These are phyloP conservation scores for Petrophora chlorosata DNA, from an alignment of 2,888 invertebrate genomes.

Conservation along the genomic window DNA sequence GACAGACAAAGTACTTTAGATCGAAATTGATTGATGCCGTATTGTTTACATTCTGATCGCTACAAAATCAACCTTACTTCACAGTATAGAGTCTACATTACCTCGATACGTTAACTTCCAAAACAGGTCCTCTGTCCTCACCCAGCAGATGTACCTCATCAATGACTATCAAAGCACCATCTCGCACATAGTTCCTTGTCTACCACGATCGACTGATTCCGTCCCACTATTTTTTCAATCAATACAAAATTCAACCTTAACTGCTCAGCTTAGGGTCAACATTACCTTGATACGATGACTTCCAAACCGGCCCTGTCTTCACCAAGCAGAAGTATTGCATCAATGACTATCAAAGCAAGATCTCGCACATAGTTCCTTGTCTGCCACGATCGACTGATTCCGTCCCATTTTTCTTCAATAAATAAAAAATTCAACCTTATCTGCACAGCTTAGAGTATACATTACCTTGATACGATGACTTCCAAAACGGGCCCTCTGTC, in stretches of 20 bases:
- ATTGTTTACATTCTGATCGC: neutral
- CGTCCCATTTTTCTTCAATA: conserved; percentile 99
- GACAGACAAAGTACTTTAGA: too few species aligned
- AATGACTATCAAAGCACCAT: conserved; percentile 96
- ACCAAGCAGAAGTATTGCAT: conserved; percentile 98
- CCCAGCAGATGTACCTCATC: conserved; percentile 99
- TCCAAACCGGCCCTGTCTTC: conserved; percentile 96
- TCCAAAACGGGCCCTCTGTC: conserved; percentile 96
- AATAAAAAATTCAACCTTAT: neutral
- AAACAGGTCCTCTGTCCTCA: conserved; percentile 93
- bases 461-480: conserved; percentile 94
- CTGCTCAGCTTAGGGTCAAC: too few species aligned
- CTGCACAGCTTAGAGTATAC: neutral
- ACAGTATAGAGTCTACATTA: conserved; percentile 33
- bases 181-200: conserved; percentile 95
- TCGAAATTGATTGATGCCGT: too few species aligned
- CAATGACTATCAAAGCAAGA: conserved; percentile 96
- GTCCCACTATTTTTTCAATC: conserved; percentile 98
- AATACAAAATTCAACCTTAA: too few species aligned
- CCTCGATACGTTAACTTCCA: conserved; percentile 98
- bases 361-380: conserved; percentile 96
- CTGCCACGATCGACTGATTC: conserved; percentile 99
- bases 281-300: conserved; percentile 89
- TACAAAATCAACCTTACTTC: neutral
- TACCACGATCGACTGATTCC: conserved; percentile 99